These are phyloP conservation scores for Cephus pulcher DNA, from an alignment of 2,888 invertebrate genomes.

Conservation along the genomic window DNA sequence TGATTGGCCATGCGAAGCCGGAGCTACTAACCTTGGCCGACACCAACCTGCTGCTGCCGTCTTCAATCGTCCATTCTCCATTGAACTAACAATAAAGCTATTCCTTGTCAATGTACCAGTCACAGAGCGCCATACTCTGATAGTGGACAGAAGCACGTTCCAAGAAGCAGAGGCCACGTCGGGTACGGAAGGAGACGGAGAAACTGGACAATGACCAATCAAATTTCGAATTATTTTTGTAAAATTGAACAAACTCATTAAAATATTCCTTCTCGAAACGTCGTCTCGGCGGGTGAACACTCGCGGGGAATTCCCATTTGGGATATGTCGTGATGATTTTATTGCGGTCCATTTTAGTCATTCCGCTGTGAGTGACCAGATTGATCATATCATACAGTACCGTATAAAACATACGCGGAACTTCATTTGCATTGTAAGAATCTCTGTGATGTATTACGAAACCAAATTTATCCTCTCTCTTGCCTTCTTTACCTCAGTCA, in stretches of 20 bases:
- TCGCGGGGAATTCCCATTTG: neutral
- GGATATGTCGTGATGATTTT: neutral
- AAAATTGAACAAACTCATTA: neutral
- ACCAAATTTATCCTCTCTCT: neutral
- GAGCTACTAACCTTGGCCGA: slow-evolving; percentile 8
- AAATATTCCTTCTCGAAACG: neutral
- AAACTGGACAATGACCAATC: neutral
- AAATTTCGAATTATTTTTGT: neutral
- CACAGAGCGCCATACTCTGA: neutral
- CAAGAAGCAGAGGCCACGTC: neutral
- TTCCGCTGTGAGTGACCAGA: neutral
- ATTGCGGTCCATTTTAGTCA: neutral
- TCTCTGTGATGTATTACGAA: neutral
- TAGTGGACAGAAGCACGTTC: neutral
- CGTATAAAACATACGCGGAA: neutral
- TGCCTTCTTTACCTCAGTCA: neutral
- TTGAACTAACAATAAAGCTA: neutral
- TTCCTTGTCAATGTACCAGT: neutral
- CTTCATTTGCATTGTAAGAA: neutral
- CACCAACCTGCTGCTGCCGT: neutral
- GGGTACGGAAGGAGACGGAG: neutral
- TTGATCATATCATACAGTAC: neutral
- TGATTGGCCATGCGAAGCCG: slow-evolving; percentile 17
- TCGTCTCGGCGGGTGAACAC: neutral
- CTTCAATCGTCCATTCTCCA: neutral